Percentiles rank a stretch among this genome's conserved stretches.
Conservation (phyloP, 2,797 vertebrate species). For the Lycodopsis pacificus region DNA sequence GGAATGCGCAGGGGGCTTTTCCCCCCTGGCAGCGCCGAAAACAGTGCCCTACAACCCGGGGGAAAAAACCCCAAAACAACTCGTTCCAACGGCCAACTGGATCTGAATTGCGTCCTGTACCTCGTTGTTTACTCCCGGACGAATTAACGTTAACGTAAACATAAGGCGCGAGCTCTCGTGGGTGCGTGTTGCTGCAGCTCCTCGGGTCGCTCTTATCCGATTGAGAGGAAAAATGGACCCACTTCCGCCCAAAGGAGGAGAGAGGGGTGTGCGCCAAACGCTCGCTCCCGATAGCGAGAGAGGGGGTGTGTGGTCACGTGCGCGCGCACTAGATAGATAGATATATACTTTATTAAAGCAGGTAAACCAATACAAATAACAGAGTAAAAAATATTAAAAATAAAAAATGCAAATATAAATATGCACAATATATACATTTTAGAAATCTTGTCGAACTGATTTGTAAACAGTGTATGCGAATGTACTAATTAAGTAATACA, state of each 20-base stretch:
- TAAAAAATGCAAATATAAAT: no score
- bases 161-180: conserved; percentile 32
- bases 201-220: conserved; percentile 85
- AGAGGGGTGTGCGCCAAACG: conserved; percentile 29
- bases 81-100: conserved; percentile 12
- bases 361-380: no score
- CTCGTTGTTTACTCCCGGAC: conserved; percentile 9
- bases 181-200: conserved; percentile 78
- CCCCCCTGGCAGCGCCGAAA: neutral
- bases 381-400: no score
- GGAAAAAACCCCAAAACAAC: neutral
- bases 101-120: neutral
- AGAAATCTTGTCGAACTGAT: neutral
- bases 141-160: conserved; percentile 36
- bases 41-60: no score
- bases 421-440: neutral
- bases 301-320: neutral
- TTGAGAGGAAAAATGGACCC: conserved; percentile 81
- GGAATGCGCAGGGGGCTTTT: conserved; percentile 68
- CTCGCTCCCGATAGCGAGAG: conserved; percentile 23
- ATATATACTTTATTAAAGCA: no score
- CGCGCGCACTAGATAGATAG: neutral
- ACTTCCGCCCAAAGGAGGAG: conserved; percentile 66
- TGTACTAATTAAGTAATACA: neutral
- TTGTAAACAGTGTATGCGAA: neutral